These are phyloP conservation scores for Brachypterus glaber DNA, from an alignment of 2,888 invertebrate species.

Conservation along the genomic window DNA sequence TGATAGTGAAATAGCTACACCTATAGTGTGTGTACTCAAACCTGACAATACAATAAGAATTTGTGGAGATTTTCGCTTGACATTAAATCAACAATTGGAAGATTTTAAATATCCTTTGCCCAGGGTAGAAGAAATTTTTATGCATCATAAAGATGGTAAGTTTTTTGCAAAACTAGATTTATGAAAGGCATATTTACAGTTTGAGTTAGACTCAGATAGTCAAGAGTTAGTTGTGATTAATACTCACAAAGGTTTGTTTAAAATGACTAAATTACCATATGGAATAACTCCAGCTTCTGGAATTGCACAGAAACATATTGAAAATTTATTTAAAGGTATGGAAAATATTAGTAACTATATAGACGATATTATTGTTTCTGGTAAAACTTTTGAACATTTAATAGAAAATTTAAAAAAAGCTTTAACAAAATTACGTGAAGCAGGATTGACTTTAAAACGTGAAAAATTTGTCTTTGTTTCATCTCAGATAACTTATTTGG, in stretches of 20 bases:
- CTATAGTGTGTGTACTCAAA: conserved; percentile 1
- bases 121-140: background rate
- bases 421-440: conserved; percentile 5
- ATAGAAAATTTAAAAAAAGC: conserved; percentile 1
- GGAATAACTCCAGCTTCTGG: conserved; percentile 11
- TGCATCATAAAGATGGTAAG: background rate
- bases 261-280: conserved; percentile 9
- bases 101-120: background rate
- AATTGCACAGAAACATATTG: conserved; percentile 11
- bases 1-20: conserved; percentile 1
- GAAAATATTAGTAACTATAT: conserved; percentile 1
- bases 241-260: conserved; percentile 11
- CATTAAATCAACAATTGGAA: conserved; percentile 1
- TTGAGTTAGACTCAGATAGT: conserved; percentile 8
- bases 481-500: conserved; percentile 26
- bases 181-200: conserved; percentile 9
- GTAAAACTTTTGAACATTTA: conserved; percentile 1
- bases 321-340: conserved; percentile 9
- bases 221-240: conserved; percentile 4
- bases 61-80: background rate
- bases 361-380: background rate
- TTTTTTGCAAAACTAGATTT: conserved; percentile 6
- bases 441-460: conserved; percentile 23
- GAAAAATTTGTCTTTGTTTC: conserved; percentile 29
- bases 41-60: conserved; percentile 2